phyloP scores from a whole-genome alignment of 2,113 vertebrate genomes.

The Pipa parva region DNA sequence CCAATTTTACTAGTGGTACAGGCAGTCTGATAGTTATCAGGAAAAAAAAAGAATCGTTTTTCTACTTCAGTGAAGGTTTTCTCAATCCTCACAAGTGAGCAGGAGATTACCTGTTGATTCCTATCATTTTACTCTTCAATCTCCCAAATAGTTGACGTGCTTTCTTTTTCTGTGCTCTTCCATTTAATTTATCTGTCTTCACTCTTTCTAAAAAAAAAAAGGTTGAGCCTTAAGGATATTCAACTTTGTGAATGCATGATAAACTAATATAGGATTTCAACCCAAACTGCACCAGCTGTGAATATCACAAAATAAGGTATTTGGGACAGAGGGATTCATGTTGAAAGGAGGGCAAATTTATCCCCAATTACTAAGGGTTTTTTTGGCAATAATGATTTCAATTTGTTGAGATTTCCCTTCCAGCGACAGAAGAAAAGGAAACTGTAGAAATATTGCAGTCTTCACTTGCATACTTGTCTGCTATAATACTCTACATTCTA shows the following conservation, averaged over 20 bases:
- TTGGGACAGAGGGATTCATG: neutral
- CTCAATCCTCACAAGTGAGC: neutral
- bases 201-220: neutral
- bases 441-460: too few relatives aligned
- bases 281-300: neutral
- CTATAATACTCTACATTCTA: neutral
- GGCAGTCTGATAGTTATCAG: neutral
- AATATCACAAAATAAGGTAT: neutral
- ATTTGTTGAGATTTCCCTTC: too few relatives aligned
- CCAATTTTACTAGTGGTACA: constrained; percentile 9
- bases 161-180: neutral
- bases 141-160: neutral
- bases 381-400: neutral
- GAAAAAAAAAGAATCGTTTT: constrained; percentile 16
- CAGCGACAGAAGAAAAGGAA: too few relatives aligned
- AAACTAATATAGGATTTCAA: neutral
- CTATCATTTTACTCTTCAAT: constrained; percentile 21
- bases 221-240: neutral
- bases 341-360: neutral
- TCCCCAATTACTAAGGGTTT: neutral
- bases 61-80: neutral
- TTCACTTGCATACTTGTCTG: neutral
- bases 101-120: constrained; percentile 23
- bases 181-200: neutral
- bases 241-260: neutral